These are phyloP conservation scores for Pangasianodon gigas DNA, from an alignment of 2,113 vertebrate species.

Conservation along the genomic window DNA sequence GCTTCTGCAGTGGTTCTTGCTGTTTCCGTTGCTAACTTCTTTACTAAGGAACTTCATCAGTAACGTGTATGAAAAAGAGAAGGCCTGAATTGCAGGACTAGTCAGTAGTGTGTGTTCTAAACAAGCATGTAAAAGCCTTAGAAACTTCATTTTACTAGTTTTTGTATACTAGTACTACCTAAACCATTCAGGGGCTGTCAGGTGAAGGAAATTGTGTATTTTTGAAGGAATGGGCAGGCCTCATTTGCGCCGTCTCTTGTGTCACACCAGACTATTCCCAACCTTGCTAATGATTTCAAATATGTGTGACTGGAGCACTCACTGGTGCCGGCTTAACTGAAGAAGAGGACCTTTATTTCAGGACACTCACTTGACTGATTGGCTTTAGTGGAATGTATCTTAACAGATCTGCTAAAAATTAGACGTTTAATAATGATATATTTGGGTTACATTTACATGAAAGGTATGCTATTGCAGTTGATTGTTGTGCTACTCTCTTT, in stretches of 20 bases:
- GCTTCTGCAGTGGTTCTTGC: not conserved
- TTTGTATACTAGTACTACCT: not conserved
- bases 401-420: slow-evolving; percentile 48
- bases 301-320: slow-evolving; percentile 71
- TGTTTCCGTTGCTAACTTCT: not conserved
- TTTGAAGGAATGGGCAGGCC: not conserved
- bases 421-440: not conserved
- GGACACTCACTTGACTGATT: slow-evolving; percentile 69
- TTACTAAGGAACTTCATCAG: not conserved
- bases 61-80: not conserved
- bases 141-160: not conserved
- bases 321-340: slow-evolving; percentile 69
- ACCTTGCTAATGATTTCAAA: slow-evolving; percentile 9
- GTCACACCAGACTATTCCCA: slow-evolving; percentile 13
- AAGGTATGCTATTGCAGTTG: not conserved
- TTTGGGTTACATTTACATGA: slow-evolving; percentile 6
- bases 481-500: not conserved
- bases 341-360: slow-evolving; percentile 72
- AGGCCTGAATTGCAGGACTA: no score
- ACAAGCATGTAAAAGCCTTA: not conserved
- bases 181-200: slow-evolving; percentile 18
- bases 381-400: slow-evolving; percentile 70
- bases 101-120: not conserved
- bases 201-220: not conserved
- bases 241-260: slow-evolving; percentile 10